Evolutionary conservation across 2,888 invertebrate genomes (phyloP).

Genomic region (Polia nebulosa): DNA sequence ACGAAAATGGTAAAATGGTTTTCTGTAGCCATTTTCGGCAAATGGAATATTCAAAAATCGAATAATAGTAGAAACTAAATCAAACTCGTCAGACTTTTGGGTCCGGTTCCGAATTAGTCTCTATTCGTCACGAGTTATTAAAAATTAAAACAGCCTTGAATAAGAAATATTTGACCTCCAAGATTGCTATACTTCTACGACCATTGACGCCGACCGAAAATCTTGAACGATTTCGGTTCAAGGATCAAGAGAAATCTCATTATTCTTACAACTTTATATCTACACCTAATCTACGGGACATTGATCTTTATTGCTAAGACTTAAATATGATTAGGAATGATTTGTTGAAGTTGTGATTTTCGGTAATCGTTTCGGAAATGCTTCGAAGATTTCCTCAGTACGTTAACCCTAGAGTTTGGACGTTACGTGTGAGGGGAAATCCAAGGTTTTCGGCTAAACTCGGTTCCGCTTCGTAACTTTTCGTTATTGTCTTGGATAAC

Average conservation of each 20-base stretch:
- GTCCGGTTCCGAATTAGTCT: constrained; percentile 2
- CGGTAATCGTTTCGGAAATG: constrained; percentile 69
- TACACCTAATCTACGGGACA: constrained; percentile 27
- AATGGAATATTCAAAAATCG: background rate
- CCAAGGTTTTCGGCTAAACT: constrained; percentile 62
- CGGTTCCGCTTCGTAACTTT: constrained; percentile 58
- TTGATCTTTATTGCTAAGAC: constrained; percentile 32
- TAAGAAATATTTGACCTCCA: constrained; percentile 67
- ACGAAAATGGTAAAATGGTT: background rate
- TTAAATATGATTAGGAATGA: constrained; percentile 25
- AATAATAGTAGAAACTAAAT: background rate
- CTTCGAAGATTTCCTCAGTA: constrained; percentile 70
- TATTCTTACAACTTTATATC: constrained; percentile 36
- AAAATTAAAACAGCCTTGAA: constrained; percentile 45
- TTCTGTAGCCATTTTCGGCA: background rate
- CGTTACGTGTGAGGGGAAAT: constrained; percentile 64
- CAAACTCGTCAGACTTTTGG: background rate
- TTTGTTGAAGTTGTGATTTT: constrained; percentile 47
- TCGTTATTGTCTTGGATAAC: constrained; percentile 60
- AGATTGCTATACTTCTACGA: constrained; percentile 65
- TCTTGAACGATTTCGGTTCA: constrained; percentile 64
- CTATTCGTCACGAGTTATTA: constrained; percentile 37
- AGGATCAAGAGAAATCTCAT: constrained; percentile 66
- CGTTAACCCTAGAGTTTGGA: constrained; percentile 67
- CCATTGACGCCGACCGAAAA: constrained; percentile 73